Evolutionary conservation across 2,113 vertebrate species (phyloP), one percentile per base, ranked within the genome.

Genomic region (Syrrhaptes paradoxus): DNA sequence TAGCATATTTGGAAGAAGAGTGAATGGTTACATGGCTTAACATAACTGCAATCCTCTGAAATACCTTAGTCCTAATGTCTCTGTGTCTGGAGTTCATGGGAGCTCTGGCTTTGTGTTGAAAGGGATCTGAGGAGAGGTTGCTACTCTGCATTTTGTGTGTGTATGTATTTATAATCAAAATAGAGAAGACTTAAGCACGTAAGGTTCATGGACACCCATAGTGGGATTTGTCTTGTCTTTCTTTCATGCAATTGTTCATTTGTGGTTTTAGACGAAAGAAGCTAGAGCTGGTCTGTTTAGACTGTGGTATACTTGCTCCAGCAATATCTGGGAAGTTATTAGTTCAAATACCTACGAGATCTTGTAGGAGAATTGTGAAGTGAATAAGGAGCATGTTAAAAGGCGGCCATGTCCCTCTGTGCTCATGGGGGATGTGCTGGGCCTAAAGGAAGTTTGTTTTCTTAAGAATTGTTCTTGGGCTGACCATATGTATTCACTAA

Each of bases 31-130:
- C 1, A 2, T 49, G 38, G 28, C 4, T 1, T 49, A 68, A 52
- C 1, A 1, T 67, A 72, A 68, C 29, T 26, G 58, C 1, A 2
- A 45, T 63, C 26, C 20, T 65, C 34, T 72, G 41, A 68, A 55
- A 28, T 62, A 10, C 7, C 45, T 61, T 38, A 6, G 32, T 36
- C 32, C 12, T n/a, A 4, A 28, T 0, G 1, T 73, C 43, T 25
- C 7, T 3, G 17, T 74, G 36, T 34, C 43, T 84, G 43, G 59
- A 73, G 22, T 28, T 87, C 32, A 6, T 2, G 6, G 52, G 61
- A 45, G 4, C 41, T 81, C 41, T 59, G 62, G 25, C 15, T 45
- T 18, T 61, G n/a, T 8, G 1, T 38, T 8, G 0, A 17, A 21
- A 49, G 15, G 36, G 43, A 63, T 11, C 19, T 26, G 22, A 54